These are phyloP conservation scores for Felis chaus DNA, from an alignment of 2,113 vertebrate genomes.

Conservation along the genomic window DNA sequence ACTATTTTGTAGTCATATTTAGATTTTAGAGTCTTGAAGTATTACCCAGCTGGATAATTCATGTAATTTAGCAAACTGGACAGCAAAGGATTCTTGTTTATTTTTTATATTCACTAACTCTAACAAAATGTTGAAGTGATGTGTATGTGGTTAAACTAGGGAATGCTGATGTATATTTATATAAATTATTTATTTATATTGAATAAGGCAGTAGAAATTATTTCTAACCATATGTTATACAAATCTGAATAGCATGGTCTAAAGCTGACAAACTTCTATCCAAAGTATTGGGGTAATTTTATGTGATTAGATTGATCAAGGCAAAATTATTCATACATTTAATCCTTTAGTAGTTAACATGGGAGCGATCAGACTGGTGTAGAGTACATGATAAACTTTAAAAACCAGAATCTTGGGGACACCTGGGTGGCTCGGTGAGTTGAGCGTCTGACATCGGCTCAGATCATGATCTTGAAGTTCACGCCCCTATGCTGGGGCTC, in stretches of 20 bases:
- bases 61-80: not conserved
- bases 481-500: no score
- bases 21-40: not conserved
- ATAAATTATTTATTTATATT: not conserved
- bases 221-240: not conserved
- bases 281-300: not conserved
- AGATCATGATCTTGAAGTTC: no score
- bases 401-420: not conserved
- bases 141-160: not conserved
- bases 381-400: not conserved
- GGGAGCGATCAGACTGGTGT: not conserved
- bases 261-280: not conserved
- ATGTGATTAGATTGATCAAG: not conserved
- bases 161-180: not conserved
- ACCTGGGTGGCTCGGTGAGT: no score
- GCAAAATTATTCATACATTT: not conserved
- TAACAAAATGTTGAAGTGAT: not conserved
- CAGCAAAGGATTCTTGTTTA: not conserved
- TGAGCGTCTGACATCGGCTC: no score
- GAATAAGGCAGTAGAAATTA: not conserved
- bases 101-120: not conserved
- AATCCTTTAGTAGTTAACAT: not conserved
- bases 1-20: not conserved
- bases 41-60: not conserved
- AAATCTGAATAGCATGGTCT: not conserved